Percentiles rank a stretch among this genome's conserved stretches.
Conservation (phyloP, 1,140 invertebrate genomes). For the Calephelis virginiensis region DNA sequence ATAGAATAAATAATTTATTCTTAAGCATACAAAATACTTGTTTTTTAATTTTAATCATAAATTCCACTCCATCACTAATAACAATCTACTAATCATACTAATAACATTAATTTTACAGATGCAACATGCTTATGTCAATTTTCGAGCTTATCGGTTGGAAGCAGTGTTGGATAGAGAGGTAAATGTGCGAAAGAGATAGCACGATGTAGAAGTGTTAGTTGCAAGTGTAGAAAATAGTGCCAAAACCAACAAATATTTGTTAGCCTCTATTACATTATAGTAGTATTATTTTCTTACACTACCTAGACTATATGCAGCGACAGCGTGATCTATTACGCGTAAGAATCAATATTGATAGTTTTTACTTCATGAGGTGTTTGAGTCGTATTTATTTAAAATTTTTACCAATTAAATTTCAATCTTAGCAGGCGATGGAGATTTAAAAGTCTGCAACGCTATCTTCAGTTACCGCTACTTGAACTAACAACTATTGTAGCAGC, state of each 20-base stretch:
- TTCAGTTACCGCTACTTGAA: too few relatives aligned
- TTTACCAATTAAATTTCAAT: too few relatives aligned
- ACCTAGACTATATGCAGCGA: too few relatives aligned
- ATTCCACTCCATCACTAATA: background rate
- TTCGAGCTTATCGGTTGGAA: slow-evolving; percentile 79
- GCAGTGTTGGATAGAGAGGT: slow-evolving; percentile 80
- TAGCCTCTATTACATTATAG: background rate
- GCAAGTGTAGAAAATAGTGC: slow-evolving; percentile 17
- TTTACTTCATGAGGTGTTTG: too few relatives aligned
- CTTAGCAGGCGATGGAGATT: too few relatives aligned
- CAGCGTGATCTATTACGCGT: too few relatives aligned
- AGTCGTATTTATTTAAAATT: too few relatives aligned
- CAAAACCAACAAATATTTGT: background rate
- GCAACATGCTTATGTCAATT: slow-evolving; percentile 78
- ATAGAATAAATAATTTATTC: too few relatives aligned
- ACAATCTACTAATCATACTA: slow-evolving; percentile 14
- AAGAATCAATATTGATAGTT: too few relatives aligned
- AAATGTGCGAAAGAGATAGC: slow-evolving; percentile 76
- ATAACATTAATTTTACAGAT: slow-evolving; percentile 68
- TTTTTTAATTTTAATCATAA: background rate
- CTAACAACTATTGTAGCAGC: too few relatives aligned
- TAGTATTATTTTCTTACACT: too few relatives aligned
- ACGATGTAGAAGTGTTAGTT: slow-evolving; percentile 32
- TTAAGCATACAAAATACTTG: background rate
- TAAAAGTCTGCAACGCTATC: too few relatives aligned